Conservation (phyloP, 2,113 vertebrate genomes). For the Micromys minutus region DNA sequence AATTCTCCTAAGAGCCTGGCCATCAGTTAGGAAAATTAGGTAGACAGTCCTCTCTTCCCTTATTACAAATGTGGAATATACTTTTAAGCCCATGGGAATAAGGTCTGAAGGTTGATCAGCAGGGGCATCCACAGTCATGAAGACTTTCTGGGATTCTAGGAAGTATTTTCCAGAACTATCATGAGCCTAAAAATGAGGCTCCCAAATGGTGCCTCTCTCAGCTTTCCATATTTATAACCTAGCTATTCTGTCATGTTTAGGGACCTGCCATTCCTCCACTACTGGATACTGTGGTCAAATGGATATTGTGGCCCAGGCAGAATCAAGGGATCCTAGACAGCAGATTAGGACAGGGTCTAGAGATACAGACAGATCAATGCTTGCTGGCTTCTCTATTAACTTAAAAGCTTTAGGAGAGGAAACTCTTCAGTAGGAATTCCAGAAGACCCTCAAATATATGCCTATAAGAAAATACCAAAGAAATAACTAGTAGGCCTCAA, state of each 20-base stretch:
- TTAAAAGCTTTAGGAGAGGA: constrained; percentile 14
- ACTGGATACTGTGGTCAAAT: not conserved
- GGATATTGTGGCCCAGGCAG: not conserved
- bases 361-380: not conserved
- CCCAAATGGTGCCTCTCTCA: not conserved
- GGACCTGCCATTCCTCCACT: not conserved
- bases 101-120: not conserved
- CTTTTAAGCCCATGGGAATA: not conserved
- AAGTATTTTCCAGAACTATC: constrained; percentile 19
- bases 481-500: not conserved
- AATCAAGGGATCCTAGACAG: not conserved
- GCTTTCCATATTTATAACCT: not conserved
- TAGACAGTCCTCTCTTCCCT: constrained; percentile 19
- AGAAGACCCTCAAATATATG: constrained; percentile 23
- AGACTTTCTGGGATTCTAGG: constrained; percentile 24
- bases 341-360: not conserved
- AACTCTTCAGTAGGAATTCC: constrained; percentile 37
- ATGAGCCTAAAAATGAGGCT: not conserved
- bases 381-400: not conserved
- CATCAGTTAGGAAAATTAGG: not conserved
- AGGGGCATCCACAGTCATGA: not conserved
- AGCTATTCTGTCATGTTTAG: not conserved
- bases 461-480: not conserved
- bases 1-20: not conserved
- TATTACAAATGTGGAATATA: not conserved